Conservation (phyloP, 2,113 vertebrate genomes). For the Corynorhinus townsendii region DNA sequence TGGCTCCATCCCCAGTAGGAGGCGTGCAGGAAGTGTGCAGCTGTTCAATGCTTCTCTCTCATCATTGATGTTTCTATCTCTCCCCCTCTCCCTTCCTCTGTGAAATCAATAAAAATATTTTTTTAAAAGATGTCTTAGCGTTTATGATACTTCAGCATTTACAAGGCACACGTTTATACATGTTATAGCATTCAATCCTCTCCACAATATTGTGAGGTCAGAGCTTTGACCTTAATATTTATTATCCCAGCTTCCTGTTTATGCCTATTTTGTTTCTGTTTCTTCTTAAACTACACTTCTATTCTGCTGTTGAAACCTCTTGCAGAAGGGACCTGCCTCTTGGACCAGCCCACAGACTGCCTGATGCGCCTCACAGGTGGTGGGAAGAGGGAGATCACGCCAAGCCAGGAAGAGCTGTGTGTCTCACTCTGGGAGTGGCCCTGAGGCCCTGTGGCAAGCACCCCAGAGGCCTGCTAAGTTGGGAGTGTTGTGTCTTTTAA, state of each 20-base stretch:
- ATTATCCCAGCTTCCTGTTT: background rate
- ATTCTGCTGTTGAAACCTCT: background rate
- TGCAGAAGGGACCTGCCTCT: background rate
- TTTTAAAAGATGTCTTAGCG: background rate
- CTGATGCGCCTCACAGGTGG: background rate
- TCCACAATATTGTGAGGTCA: rapidly evolving
- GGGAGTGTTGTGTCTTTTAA: background rate
- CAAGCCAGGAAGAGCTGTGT: background rate
- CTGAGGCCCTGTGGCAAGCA: background rate
- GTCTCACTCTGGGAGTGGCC: background rate
- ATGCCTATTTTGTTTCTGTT: background rate
- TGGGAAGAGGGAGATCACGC: background rate
- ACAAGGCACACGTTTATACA: background rate
- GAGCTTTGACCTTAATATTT: background rate
- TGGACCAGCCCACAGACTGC: background rate
- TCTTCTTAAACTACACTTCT: background rate
- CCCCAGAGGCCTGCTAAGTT: background rate
- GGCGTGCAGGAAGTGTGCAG: too few relatives aligned
- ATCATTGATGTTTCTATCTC: too few relatives aligned
- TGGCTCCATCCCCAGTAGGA: too few relatives aligned
- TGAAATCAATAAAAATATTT: background rate
- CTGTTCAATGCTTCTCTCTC: too few relatives aligned
- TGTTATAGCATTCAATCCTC: rapidly evolving
- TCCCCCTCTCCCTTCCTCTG: too few relatives aligned
- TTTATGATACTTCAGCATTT: background rate